phyloP scores from a whole-genome alignment of 2,113 vertebrate species.

The Edolisoma coerulescens region DNA sequence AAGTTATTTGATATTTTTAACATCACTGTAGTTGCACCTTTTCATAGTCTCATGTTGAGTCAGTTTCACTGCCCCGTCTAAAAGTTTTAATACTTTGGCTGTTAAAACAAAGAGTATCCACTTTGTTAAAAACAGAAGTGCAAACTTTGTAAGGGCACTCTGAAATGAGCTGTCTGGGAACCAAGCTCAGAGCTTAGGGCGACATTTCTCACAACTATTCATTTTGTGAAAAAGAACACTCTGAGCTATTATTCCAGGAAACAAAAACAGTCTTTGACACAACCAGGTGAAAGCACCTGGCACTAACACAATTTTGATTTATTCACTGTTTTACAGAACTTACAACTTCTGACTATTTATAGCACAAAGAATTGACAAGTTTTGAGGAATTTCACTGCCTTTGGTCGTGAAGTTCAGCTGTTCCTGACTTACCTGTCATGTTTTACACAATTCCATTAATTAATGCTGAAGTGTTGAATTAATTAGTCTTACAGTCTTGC shows the following conservation, averaged over 20 bases:
- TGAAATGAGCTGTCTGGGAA: constrained; percentile 5
- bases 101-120: not conserved
- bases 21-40: not conserved
- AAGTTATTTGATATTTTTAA: not conserved
- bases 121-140: not conserved
- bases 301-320: not conserved
- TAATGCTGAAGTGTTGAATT: not conserved
- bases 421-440: not conserved
- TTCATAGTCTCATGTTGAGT: not conserved
- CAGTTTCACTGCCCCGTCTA: not conserved
- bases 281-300: not conserved
- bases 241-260: not conserved
- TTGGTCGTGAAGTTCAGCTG: not conserved
- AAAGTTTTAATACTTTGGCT: not conserved
- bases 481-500: not conserved
- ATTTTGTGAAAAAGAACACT: not conserved
- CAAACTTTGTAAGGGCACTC: not conserved
- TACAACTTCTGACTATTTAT: not conserved
- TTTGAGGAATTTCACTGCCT: not conserved
- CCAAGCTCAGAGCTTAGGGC: not conserved
- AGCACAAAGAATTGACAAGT: not conserved
- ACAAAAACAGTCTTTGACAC: not conserved
- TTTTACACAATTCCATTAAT: not conserved
- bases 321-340: not conserved
- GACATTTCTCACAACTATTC: not conserved